phyloP scores from a whole-genome alignment of 2,888 invertebrate genomes.

The Spatulosminthurus flaviceps region DNA sequence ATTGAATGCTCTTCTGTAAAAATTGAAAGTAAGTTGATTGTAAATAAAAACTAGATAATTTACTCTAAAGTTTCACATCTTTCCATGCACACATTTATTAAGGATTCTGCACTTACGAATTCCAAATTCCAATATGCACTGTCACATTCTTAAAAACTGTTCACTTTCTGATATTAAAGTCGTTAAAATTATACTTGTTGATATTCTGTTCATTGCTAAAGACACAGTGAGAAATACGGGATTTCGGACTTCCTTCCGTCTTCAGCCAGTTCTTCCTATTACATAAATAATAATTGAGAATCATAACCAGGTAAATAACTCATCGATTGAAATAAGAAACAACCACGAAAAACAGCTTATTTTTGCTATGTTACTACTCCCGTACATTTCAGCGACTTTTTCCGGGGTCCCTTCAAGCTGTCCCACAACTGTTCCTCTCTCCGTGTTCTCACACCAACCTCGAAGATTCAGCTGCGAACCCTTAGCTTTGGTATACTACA shows the following conservation, averaged over 20 bases:
- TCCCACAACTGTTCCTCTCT: constrained; percentile 75
- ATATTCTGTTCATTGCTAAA: constrained; percentile 72
- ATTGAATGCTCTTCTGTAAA: too few relatives aligned
- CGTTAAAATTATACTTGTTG: constrained; percentile 15
- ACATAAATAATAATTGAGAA: too few relatives aligned
- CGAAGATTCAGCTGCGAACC: constrained; percentile 73
- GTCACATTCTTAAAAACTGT: too few relatives aligned
- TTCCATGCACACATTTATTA: too few relatives aligned
- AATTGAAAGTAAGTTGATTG: too few relatives aligned
- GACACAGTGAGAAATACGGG: constrained; percentile 77
- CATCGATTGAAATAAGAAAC: too few relatives aligned
- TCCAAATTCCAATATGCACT: too few relatives aligned
- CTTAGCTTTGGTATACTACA: constrained; percentile 75
- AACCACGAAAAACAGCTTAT: too few relatives aligned
- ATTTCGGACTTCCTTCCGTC: constrained; percentile 78
- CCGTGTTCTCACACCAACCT: constrained; percentile 81
- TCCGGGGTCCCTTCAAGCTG: constrained; percentile 73
- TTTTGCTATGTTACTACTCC: background rate
- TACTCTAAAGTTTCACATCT: too few relatives aligned
- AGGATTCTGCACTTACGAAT: too few relatives aligned
- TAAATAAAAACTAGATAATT: too few relatives aligned
- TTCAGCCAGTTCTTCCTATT: constrained; percentile 71
- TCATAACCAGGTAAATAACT: background rate
- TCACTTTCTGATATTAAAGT: constrained; percentile 43
- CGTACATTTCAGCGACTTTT: constrained; percentile 72